These are phyloP conservation scores for Dasysyrphus tricinctus DNA, from an alignment of 2,888 invertebrate species.

Conservation along the genomic window DNA sequence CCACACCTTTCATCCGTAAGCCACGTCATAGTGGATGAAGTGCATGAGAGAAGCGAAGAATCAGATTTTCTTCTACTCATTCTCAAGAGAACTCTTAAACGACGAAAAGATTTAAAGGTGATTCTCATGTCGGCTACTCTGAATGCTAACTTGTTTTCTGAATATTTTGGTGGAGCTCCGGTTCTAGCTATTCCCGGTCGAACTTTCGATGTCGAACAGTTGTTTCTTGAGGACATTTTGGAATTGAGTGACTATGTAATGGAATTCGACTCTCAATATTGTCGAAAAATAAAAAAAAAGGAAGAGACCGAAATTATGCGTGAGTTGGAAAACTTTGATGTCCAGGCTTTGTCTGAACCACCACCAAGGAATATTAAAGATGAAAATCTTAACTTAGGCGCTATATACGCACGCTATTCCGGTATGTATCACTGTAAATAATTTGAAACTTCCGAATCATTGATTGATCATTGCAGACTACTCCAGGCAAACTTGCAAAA, in stretches of 20 bases:
- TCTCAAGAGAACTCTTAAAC: conserved; percentile 89
- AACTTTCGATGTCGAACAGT: conserved; percentile 92
- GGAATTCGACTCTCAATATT: conserved; percentile 86
- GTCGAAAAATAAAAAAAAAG: conserved; percentile 87
- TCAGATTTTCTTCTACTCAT: conserved; percentile 95
- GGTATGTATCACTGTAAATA: conserved; percentile 80
- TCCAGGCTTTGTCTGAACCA: conserved; percentile 84
- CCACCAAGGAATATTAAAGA: conserved; percentile 88
- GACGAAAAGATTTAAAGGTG: conserved; percentile 90
- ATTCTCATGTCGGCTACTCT: conserved; percentile 97
- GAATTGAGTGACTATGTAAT: conserved; percentile 86
- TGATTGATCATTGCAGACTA: conserved; percentile 82
- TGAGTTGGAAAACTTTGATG: conserved; percentile 87
- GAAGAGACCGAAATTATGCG: conserved; percentile 86
- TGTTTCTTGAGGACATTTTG: conserved; percentile 92
- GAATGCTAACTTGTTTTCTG: conserved; percentile 92
- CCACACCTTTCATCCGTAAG: conserved; percentile 90
- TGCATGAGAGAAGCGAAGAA: conserved; percentile 95
- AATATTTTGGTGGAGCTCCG: conserved; percentile 91
- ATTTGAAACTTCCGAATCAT: neutral
- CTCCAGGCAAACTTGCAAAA: conserved; percentile 88
- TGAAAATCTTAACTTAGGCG: conserved; percentile 88
- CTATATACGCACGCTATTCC: conserved; percentile 88
- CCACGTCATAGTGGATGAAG: conserved; percentile 95
- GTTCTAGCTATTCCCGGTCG: conserved; percentile 92